A percentile compares a stretch with the other conserved stretches of the same genome.
Evolutionary conservation across 1,140 invertebrate genomes (phyloP).

Genomic region (Lycorma delicatula): DNA sequence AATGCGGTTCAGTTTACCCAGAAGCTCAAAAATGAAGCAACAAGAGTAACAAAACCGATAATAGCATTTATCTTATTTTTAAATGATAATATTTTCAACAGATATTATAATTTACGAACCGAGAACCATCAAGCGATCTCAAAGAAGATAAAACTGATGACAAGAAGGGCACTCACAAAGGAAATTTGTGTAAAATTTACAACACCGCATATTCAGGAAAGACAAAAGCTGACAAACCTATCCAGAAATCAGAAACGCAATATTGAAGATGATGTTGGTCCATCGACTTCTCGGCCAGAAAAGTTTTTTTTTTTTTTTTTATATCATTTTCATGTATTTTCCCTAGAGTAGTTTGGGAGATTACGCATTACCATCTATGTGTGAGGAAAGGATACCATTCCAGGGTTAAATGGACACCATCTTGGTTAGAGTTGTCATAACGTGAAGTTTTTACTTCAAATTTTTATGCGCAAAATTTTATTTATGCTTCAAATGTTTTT

Average conservation of each 20-base stretch:
- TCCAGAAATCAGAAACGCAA: background rate
- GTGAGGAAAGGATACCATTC: background rate
- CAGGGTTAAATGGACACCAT: too few relatives aligned
- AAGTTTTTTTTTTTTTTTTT: background rate
- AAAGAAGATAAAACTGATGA: too few relatives aligned
- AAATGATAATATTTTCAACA: background rate
- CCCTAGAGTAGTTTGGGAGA: background rate
- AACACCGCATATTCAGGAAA: background rate
- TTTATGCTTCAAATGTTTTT: too few relatives aligned
- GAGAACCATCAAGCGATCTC: background rate
- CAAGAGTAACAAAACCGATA: background rate
- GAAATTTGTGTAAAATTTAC: background rate
- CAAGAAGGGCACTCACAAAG: too few relatives aligned
- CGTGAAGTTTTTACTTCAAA: too few relatives aligned
- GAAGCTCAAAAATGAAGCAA: conserved; percentile 2
- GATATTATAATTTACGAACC: background rate
- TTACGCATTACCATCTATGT: background rate
- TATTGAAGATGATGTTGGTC: too few relatives aligned
- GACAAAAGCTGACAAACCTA: background rate
- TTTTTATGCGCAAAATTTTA: too few relatives aligned
- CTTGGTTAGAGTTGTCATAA: too few relatives aligned
- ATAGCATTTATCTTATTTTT: background rate
- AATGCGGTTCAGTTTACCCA: background rate
- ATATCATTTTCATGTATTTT: background rate
- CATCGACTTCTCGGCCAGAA: background rate